Percentiles rank a stretch among this genome's conserved stretches.
Evolutionary conservation across 2,888 invertebrate genomes (phyloP).

Genomic region (Clepsis dumicolana): DNA sequence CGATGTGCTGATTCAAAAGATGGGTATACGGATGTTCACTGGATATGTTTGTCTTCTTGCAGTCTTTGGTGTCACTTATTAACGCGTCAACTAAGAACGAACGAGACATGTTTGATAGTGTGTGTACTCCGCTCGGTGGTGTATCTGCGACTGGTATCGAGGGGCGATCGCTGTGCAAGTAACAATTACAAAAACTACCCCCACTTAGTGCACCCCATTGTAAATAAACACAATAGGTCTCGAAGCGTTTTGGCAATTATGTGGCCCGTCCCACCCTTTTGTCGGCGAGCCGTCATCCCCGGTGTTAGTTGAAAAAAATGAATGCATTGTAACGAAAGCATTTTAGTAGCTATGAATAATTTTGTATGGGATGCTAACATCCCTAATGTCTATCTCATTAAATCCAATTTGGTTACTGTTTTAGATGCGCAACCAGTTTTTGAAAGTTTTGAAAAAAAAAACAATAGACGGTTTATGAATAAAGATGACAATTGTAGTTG

Average conservation of each 20-base stretch:
- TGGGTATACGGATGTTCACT: slow-evolving; percentile 76
- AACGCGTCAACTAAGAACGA: slow-evolving; percentile 94
- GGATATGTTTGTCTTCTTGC: slow-evolving; percentile 68
- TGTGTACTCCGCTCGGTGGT: slow-evolving; percentile 56
- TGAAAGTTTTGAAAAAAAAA: slow-evolving; percentile 19
- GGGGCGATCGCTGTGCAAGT: slow-evolving; percentile 71
- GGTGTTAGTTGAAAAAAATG: slow-evolving; percentile 72
- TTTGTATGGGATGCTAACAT: slow-evolving; percentile 81
- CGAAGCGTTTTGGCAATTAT: slow-evolving; percentile 86
- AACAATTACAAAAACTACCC: slow-evolving; percentile 86
- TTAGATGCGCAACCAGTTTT: slow-evolving; percentile 62
- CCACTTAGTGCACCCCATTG: slow-evolving; percentile 84
- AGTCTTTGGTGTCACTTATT: slow-evolving; percentile 88
- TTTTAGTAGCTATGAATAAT: slow-evolving; percentile 86
- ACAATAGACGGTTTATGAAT: not conserved
- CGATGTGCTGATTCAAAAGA: slow-evolving; percentile 69
- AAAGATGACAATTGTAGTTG: not conserved
- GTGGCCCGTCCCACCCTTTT: slow-evolving; percentile 85
- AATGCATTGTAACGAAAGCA: slow-evolving; percentile 75
- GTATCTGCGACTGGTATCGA: slow-evolving; percentile 68
- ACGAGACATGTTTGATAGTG: slow-evolving; percentile 88
- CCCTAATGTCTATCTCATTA: slow-evolving; percentile 84
- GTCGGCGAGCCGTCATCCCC: slow-evolving; percentile 82
- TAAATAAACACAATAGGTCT: slow-evolving; percentile 82
- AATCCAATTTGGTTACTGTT: slow-evolving; percentile 81